A percentile compares a stretch with the other conserved stretches of the same genome.
phyloP scores from a whole-genome alignment of 1,140 invertebrate genomes.

The Neodiprion fabricii region DNA sequence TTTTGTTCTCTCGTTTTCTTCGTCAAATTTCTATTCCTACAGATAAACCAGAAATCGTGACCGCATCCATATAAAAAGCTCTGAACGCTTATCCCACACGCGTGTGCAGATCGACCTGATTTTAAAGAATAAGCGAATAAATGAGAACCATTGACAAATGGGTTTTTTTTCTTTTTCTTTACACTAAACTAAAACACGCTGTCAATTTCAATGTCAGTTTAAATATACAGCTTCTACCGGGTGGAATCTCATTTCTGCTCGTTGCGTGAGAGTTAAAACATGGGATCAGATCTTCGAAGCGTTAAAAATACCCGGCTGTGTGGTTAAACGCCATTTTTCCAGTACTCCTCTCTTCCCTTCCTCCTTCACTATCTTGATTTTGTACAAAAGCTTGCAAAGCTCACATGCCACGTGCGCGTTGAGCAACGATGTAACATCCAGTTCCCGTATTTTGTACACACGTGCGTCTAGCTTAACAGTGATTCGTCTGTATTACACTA shows the following conservation, averaged over 20 bases:
- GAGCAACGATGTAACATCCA: background rate
- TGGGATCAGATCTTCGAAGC: no score
- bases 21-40: no score
- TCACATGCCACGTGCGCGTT: background rate
- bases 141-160: no score
- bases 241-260: background rate
- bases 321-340: no score
- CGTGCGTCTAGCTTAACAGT: background rate
- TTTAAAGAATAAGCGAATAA: no score
- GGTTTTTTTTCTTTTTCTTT: background rate
- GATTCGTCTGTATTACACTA: background rate
- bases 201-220: conserved; percentile 3
- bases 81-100: no score
- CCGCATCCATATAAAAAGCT: no score
- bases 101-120: no score
- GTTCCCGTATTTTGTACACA: background rate
- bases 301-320: no score
- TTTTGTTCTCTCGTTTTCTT: no score
- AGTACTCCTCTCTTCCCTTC: no score
- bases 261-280: background rate
- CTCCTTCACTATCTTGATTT: background rate
- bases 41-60: no score
- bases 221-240: background rate
- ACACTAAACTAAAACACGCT: background rate
- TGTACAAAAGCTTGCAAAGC: background rate